These are phyloP conservation scores for Chrysomela aeneicollis DNA, from an alignment of 2,888 invertebrate species.

Conservation along the genomic window DNA sequence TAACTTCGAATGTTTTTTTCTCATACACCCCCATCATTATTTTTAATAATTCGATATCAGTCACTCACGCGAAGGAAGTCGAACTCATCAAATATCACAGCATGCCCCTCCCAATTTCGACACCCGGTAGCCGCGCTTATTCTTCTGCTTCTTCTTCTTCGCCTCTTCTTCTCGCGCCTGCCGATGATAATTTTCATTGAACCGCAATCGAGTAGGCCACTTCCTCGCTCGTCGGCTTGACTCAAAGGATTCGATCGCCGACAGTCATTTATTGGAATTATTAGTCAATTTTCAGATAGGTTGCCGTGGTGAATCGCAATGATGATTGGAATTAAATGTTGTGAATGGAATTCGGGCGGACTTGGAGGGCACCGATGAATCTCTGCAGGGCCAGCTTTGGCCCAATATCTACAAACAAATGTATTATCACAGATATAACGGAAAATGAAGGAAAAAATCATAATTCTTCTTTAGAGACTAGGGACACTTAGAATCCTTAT, in stretches of 20 bases:
- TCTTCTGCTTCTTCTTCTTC: slow-evolving; percentile 13
- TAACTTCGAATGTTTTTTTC: neutral
- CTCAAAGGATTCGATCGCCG: slow-evolving; percentile 45
- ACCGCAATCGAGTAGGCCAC: slow-evolving; percentile 42
- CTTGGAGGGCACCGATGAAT: too few species aligned
- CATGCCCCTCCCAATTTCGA: slow-evolving; percentile 32
- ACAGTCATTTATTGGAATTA: slow-evolving; percentile 42
- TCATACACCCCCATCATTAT: neutral
- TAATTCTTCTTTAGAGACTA: too few species aligned
- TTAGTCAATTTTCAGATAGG: slow-evolving; percentile 40
- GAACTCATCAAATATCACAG: slow-evolving; percentile 39
- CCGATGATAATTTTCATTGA: slow-evolving; percentile 42
- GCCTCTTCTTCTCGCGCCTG: slow-evolving; percentile 3
- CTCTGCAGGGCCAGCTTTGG: too few species aligned
- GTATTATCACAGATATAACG: too few species aligned
- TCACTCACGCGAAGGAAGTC: slow-evolving; percentile 8
- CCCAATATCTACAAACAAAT: too few species aligned
- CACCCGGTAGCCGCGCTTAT: slow-evolving; percentile 42
- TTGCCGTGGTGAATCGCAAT: slow-evolving; percentile 38
- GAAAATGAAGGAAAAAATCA: too few species aligned
- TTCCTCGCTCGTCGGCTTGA: slow-evolving; percentile 40
- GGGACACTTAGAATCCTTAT: too few species aligned
- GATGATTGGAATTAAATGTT: slow-evolving; percentile 39
- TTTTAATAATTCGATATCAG: neutral
- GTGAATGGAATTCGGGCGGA: neutral